phyloP scores from a whole-genome alignment of 2,797 vertebrate genomes.

The Eulemur albifrons region DNA sequence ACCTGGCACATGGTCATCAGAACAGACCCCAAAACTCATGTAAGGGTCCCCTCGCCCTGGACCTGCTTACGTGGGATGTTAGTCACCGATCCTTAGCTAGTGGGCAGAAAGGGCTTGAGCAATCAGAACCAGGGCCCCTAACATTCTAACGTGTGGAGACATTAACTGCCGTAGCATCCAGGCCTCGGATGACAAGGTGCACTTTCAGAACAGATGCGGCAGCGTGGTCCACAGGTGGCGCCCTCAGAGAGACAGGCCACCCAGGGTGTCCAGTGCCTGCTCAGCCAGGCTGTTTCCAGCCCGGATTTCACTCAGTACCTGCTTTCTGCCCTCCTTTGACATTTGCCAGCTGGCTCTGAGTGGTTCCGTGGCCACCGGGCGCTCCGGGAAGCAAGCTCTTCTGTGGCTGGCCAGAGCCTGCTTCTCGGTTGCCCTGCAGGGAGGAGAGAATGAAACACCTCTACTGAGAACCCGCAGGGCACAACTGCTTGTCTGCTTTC shows the following conservation, averaged over 20 bases:
- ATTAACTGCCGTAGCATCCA: accelerated
- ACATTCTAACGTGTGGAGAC: accelerated
- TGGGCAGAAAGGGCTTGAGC: not conserved
- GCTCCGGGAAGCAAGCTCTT: conserved; percentile 74
- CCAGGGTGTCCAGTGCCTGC: accelerated
- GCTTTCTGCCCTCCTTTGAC: conserved; percentile 85
- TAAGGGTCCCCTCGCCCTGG: not conserved
- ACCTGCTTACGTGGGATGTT: not conserved
- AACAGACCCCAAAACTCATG: not conserved
- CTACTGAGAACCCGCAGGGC: not conserved
- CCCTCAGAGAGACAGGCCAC: not conserved
- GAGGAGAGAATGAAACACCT: not conserved
- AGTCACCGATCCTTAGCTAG: not conserved
- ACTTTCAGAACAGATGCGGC: not conserved
- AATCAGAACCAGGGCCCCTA: accelerated
- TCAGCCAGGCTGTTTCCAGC: not conserved
- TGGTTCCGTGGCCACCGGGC: conserved; percentile 67
- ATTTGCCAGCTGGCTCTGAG: conserved; percentile 83
- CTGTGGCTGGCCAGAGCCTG: conserved; percentile 80
- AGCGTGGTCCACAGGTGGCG: not conserved
- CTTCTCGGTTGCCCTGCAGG: conserved; percentile 85
- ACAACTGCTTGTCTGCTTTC: accelerated
- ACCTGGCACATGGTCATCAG: not conserved
- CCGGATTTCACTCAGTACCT: conserved; percentile 78
- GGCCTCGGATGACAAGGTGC: not conserved